Evolutionary conservation across 2,888 invertebrate genomes (phyloP).

Genomic region (Drosophila testacea): DNA sequence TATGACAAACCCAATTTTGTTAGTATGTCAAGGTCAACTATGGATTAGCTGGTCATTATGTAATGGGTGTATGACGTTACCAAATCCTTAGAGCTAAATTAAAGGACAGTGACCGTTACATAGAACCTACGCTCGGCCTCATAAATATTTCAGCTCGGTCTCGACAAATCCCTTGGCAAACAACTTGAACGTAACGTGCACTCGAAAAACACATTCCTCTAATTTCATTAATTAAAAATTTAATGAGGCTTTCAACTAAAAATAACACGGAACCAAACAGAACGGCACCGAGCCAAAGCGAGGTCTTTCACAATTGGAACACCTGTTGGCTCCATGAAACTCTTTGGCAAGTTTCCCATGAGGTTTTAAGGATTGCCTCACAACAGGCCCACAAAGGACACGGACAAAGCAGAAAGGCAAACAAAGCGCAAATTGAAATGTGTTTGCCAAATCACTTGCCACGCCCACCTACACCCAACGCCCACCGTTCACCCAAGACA

Average conservation of each 20-base stretch:
- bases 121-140: conserved; percentile 3
- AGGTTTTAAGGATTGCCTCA: conserved; percentile 54
- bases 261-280: conserved; percentile 39
- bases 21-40: conserved; percentile 50
- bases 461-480: conserved; percentile 29
- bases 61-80: conserved; percentile 30
- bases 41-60: conserved; percentile 11
- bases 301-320: conserved; percentile 59
- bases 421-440: conserved; percentile 73
- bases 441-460: conserved; percentile 63
- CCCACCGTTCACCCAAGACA: conserved; percentile 19
- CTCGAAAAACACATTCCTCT: conserved; percentile 41
- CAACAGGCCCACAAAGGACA: conserved; percentile 36
- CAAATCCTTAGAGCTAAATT: conserved; percentile 45
- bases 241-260: conserved; percentile 73
- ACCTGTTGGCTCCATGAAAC: conserved; percentile 74
- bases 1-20: conserved; percentile 35
- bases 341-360: conserved; percentile 76
- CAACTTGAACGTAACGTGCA: conserved; percentile 20
- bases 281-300: conserved; percentile 15
- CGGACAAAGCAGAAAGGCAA: conserved; percentile 53
- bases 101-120: conserved; percentile 44
- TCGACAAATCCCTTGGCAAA: conserved; percentile 44
- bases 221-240: conserved; percentile 80
- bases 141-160: conserved; percentile 28